These are phyloP conservation scores for Xylocampa areola DNA, from an alignment of 2,888 invertebrate species.

Conservation along the genomic window DNA sequence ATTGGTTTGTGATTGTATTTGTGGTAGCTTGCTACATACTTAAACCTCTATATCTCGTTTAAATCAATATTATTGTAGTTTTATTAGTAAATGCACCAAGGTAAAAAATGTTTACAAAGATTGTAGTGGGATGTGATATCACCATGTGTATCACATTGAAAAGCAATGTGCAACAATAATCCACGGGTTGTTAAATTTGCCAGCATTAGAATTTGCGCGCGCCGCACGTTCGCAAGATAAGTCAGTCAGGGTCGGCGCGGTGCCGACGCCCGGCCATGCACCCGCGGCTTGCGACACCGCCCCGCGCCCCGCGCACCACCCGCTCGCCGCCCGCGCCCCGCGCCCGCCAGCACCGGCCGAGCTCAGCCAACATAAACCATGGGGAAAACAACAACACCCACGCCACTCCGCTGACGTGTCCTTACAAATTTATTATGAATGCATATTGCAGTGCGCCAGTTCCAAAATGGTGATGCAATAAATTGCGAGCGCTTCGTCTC, in stretches of 20 bases:
- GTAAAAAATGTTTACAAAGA: constrained; percentile 6
- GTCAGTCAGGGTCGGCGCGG: constrained; percentile 89
- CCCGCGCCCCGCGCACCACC: constrained; percentile 56
- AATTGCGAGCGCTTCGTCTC: constrained; percentile 52
- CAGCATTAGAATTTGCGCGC: constrained; percentile 88
- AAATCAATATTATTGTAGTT: constrained; percentile 7
- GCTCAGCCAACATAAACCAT: constrained; percentile 69
- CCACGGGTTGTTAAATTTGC: constrained; percentile 81
- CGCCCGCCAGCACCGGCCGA: constrained; percentile 57
- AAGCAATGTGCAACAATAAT: constrained; percentile 72
- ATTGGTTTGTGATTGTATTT: constrained; percentile 52
- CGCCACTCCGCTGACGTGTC: constrained; percentile 69
- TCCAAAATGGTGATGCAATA: constrained; percentile 64
- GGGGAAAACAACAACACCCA: constrained; percentile 78
- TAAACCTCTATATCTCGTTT: constrained; percentile 13
- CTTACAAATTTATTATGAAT: constrained; percentile 68
- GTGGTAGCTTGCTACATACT: constrained; percentile 24
- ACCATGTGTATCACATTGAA: constrained; percentile 36
- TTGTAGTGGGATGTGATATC: constrained; percentile 18
- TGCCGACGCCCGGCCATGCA: constrained; percentile 89
- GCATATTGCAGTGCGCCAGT: constrained; percentile 70
- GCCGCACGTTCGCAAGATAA: constrained; percentile 88
- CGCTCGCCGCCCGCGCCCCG: constrained; percentile 53
- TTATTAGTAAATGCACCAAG: constrained; percentile 17
- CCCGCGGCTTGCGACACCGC: constrained; percentile 83